Evolutionary conservation across 2,888 invertebrate species (phyloP).

Genomic region (Lydus trimaculatus): DNA sequence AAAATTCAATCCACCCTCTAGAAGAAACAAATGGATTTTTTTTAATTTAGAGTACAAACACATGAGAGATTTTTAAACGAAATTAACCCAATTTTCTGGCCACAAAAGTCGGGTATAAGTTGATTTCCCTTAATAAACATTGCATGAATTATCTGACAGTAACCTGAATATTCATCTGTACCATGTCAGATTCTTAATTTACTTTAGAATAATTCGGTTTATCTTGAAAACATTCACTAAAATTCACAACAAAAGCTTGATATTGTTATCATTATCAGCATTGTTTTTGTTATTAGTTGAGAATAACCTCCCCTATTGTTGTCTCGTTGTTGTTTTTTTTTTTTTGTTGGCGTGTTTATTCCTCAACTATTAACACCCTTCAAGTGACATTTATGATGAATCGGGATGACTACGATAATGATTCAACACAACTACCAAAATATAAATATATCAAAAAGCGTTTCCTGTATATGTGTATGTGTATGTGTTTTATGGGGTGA

Average conservation of each 20-base stretch:
- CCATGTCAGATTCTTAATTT: constrained; percentile 43
- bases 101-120: constrained; percentile 24
- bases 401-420: constrained; percentile 56
- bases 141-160: constrained; percentile 33
- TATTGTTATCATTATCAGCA: not conserved
- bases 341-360: constrained; percentile 15
- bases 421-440: constrained; percentile 45
- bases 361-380: constrained; percentile 56
- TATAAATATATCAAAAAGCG: constrained; percentile 53
- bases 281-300: not conserved
- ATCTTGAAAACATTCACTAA: not conserved
- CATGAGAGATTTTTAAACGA: constrained; percentile 27
- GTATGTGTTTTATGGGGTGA: constrained; percentile 31
- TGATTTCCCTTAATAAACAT: constrained; percentile 31
- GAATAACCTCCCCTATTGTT: constrained; percentile 1
- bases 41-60: constrained; percentile 5
- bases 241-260: not conserved
- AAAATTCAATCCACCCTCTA: constrained; percentile 5
- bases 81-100: constrained; percentile 16
- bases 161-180: constrained; percentile 35
- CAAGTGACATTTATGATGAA: constrained; percentile 58
- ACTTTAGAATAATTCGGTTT: constrained; percentile 30
- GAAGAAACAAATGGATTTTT: not conserved
- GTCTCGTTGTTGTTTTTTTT: constrained; percentile 1
- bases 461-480: constrained; percentile 48